These are phyloP conservation scores for Erebia palarica DNA, from an alignment of 2,888 invertebrate genomes.

Conservation along the genomic window DNA sequence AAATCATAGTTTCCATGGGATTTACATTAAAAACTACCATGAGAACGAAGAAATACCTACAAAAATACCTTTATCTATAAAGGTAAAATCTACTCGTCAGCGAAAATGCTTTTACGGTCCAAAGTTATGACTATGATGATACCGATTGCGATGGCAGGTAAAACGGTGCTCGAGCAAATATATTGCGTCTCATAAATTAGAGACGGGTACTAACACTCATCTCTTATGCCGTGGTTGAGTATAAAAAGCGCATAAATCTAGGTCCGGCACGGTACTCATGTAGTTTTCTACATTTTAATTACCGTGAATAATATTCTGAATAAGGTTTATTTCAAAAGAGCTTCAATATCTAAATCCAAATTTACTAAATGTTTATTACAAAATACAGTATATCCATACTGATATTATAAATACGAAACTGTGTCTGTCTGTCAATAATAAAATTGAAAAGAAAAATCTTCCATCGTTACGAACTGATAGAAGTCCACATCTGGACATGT, in stretches of 20 bases:
- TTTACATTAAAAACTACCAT: neutral
- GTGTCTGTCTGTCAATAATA: no score
- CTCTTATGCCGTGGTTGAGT: constrained; percentile 22
- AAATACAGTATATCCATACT: no score
- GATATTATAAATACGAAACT: no score
- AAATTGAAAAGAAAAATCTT: no score
- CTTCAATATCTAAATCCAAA: no score
- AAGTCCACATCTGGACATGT: no score
- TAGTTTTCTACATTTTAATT: constrained; percentile 10
- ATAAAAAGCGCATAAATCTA: constrained; percentile 11
- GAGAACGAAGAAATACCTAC: neutral
- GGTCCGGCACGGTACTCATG: neutral
- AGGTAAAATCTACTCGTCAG: constrained; percentile 16
- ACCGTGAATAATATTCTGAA: neutral
- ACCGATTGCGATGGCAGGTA: constrained; percentile 37
- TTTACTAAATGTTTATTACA: no score
- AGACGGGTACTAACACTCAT: constrained; percentile 25
- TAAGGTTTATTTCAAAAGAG: no score
- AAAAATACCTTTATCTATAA: neutral
- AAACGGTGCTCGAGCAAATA: constrained; percentile 33
- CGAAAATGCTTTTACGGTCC: constrained; percentile 8
- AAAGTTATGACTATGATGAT: constrained; percentile 35
- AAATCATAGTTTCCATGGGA: neutral
- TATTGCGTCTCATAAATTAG: constrained; percentile 36
- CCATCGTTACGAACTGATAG: no score